A percentile compares a stretch with the other conserved stretches of the same genome.
phyloP scores from a whole-genome alignment of 2,797 vertebrate species.

The Sebastolobus alascanus region DNA sequence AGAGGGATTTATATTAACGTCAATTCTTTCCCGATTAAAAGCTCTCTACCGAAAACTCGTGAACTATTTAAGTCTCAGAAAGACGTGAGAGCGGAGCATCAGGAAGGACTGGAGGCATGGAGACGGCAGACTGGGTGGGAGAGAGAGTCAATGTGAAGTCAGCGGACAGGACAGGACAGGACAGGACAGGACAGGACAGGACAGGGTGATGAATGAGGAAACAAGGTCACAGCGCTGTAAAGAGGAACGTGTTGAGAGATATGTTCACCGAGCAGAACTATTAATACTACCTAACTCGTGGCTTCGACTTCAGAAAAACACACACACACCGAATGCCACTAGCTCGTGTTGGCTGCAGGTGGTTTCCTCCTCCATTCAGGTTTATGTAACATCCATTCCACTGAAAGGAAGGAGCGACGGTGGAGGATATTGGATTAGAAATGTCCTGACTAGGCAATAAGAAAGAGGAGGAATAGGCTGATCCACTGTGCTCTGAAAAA shows the following conservation, averaged over 20 bases:
- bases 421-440: constrained; percentile 26
- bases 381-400: constrained; percentile 68
- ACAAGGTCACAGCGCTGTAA: constrained; percentile 63
- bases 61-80: neutral
- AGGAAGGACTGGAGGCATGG: neutral
- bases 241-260: constrained; percentile 67
- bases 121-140: constrained; percentile 5
- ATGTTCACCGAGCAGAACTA: constrained; percentile 65
- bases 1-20: neutral
- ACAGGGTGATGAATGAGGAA: constrained; percentile 64
- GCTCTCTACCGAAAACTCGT: neutral
- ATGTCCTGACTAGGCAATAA: constrained; percentile 4
- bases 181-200: constrained; percentile 17
- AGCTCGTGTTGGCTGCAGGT: constrained; percentile 51
- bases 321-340: constrained; percentile 42
- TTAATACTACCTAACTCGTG: constrained; percentile 62
- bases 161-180: constrained; percentile 16
- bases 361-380: constrained; percentile 56
- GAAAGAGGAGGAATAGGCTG: neutral
- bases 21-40: neutral
- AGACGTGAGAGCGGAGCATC: neutral
- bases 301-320: constrained; percentile 45
- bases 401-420: constrained; percentile 12
- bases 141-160: constrained; percentile 30
- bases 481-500: constrained; percentile 10